Conservation (phyloP, 2,113 vertebrate genomes). For the Tor tambroides region DNA sequence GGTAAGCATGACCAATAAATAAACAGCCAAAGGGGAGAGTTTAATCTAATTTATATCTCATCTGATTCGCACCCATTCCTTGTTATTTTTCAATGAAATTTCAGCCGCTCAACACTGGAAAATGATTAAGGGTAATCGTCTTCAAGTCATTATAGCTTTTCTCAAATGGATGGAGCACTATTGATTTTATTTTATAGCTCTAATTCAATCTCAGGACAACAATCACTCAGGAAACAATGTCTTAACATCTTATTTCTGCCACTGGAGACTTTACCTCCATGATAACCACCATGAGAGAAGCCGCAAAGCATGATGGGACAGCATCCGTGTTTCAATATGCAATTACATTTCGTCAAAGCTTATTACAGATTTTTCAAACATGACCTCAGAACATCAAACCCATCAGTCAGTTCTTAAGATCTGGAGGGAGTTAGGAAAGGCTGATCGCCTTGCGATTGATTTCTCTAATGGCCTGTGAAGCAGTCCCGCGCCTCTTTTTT, state of each 20-base stretch:
- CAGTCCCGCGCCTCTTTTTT: slow-evolving; percentile 14
- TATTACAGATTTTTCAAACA: slow-evolving; percentile 3
- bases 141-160: slow-evolving; percentile 24
- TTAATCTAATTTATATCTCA: slow-evolving; percentile 33
- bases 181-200: slow-evolving; percentile 46
- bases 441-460: slow-evolving; percentile 37
- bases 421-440: neutral
- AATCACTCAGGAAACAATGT: slow-evolving; percentile 27
- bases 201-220: slow-evolving; percentile 44
- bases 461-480: slow-evolving; percentile 44
- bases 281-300: slow-evolving; percentile 7
- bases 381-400: slow-evolving; percentile 31
- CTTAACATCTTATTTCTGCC: slow-evolving; percentile 34
- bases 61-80: slow-evolving; percentile 30
- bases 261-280: slow-evolving; percentile 10
- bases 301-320: neutral
- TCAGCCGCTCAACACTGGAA: slow-evolving; percentile 34
- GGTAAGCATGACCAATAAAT: slow-evolving; percentile 8
- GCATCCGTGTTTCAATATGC: neutral
- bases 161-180: slow-evolving; percentile 31
- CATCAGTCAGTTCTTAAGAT: slow-evolving; percentile 16
- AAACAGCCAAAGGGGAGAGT: slow-evolving; percentile 5
- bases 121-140: slow-evolving; percentile 37
- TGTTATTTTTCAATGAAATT: slow-evolving; percentile 34
- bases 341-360: no score